Base-by-base conservation (phyloP, 2,888 invertebrate species). In the Synanthedon myopaeformis region DNA sequence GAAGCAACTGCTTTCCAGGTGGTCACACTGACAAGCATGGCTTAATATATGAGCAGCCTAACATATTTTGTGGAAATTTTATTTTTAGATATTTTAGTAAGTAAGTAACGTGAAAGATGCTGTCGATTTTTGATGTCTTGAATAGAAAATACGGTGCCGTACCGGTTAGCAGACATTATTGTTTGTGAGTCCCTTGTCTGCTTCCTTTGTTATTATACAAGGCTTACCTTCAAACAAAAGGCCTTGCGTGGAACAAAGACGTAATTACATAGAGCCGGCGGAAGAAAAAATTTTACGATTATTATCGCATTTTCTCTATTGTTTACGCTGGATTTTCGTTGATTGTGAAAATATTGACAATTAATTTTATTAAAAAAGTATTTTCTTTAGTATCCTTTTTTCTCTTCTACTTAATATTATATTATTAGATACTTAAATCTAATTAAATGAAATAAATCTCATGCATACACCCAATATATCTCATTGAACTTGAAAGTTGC, bases 141-240 rank as follows among this genome's bases (percentile, higher is more conserved):
- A 73, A 74, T 72, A 64, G 71, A 70, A 72, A 73, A 70, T 61
- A 61, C 59, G 59, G 58, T 68, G 56, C 59, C 35, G 10, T 35
- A 35, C 35, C 35, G 67, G 66, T 66, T 64, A 70, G 74, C 75
- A 82, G 84, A 79, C 82, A 63, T 81, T 79, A 82, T 85, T 86
- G 85, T 86, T 81, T 80, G 72, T 61, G 59, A 65, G 59, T 72
- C 75, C 74, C 79, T 73, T 68, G 72, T 70, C 74, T 74, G 61
- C 60, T 60, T 64, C 81, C 73, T 79, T 82, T 82, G 82, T 84
- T 82, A 74, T 74, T 69, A 68, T 74, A 73, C 72, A 70, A 63
- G 65, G 70, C 74, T 77, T 76, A 67, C 63, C 65, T 69, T 62
- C 72, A 74, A 75, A 85, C 85, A 84, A 85, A 76, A 75, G 82